Percentiles rank a stretch among this genome's conserved stretches.
phyloP scores from a whole-genome alignment of 2,113 vertebrate species.

The Vulpes ferrilata region DNA sequence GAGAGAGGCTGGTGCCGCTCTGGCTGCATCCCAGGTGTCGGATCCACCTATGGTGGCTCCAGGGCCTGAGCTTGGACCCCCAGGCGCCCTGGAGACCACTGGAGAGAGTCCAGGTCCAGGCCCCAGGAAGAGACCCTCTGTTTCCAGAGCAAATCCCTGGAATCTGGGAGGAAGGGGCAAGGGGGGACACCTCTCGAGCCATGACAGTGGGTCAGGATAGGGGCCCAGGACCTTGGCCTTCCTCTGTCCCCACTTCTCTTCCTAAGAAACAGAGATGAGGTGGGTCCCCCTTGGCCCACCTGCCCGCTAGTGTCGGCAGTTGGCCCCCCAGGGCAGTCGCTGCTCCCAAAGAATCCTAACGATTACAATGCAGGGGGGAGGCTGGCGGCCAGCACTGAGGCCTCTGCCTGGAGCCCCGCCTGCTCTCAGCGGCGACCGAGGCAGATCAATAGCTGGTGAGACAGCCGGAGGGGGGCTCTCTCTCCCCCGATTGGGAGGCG shows the following conservation, averaged over 20 bases:
- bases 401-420: not conserved
- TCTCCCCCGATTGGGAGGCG: not conserved
- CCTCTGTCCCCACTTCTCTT: not conserved
- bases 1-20: fast-evolving
- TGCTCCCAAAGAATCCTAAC: not conserved
- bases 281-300: not conserved
- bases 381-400: fast-evolving
- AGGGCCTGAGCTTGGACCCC: not conserved
- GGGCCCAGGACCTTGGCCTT: fast-evolving
- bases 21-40: fast-evolving
- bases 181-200: fast-evolving
- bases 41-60: fast-evolving
- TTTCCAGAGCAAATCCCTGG: not conserved
- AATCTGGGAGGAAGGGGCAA: not conserved
- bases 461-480: not conserved
- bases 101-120: not conserved
- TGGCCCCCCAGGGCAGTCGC: no score
- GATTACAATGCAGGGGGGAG: not conserved
- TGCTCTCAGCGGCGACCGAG: fast-evolving
- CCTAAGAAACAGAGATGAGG: not conserved
- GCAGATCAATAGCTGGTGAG: not conserved
- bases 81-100: fast-evolving
- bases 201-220: fast-evolving
- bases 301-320: fast-evolving
- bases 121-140: not conserved